Conservation (phyloP, 2,888 invertebrate genomes). For the Drosophila anomelani region DNA sequence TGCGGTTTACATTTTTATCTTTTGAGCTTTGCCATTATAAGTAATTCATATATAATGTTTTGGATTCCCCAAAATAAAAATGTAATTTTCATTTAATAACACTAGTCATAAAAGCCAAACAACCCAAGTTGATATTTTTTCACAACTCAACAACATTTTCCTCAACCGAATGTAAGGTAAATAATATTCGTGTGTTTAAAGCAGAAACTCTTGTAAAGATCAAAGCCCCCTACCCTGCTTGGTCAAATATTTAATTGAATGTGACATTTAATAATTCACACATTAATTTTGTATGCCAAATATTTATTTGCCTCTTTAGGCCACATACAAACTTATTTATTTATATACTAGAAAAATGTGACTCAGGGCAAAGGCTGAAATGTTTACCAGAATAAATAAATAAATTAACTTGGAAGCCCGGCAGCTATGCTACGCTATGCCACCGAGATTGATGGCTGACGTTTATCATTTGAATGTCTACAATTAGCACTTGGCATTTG, state of each 20-base stretch:
- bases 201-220: background rate
- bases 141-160: background rate
- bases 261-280: constrained; percentile 7
- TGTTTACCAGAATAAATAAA: constrained; percentile 24
- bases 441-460: constrained; percentile 30
- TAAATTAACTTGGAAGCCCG: constrained; percentile 9
- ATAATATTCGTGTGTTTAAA: background rate
- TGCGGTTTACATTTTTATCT: background rate
- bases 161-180: background rate
- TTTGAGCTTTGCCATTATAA: constrained; percentile 2
- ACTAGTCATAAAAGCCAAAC: background rate
- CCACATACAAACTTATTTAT: background rate
- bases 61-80: background rate
- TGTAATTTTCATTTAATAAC: background rate
- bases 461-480: constrained; percentile 40
- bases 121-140: background rate
- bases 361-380: constrained; percentile 8
- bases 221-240: background rate
- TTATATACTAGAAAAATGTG: constrained; percentile 7
- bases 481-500: constrained; percentile 36
- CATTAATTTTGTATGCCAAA: constrained; percentile 5
- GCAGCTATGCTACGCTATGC: constrained; percentile 2
- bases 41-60: constrained; percentile 3
- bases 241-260: constrained; percentile 8
- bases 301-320: constrained; percentile 3